These are phyloP conservation scores for Xerus inauris DNA, from an alignment of 2,113 vertebrate genomes.

Conservation along the genomic window DNA sequence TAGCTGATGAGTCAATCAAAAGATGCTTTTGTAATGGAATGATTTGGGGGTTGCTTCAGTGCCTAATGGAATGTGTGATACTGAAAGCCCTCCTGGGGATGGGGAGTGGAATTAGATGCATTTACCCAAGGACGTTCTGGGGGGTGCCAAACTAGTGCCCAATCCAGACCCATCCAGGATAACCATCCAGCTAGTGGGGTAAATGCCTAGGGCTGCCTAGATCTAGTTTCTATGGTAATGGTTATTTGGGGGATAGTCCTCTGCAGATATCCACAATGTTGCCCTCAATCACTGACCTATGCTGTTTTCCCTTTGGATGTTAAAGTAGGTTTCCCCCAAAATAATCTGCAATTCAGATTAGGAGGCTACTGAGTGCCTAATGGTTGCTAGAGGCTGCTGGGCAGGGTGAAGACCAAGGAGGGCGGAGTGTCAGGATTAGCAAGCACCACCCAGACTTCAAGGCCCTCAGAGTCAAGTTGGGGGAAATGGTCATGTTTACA, in stretches of 20 bases:
- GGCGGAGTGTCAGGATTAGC: neutral
- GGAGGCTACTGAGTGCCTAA: rapidly evolving
- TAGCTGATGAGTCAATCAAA: constrained; percentile 58
- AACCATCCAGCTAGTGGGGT: neutral
- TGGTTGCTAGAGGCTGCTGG: neutral
- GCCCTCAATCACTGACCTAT: neutral
- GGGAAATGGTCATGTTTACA: neutral
- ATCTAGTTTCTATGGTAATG: neutral
- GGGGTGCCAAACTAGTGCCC: neutral
- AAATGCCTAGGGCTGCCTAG: neutral
- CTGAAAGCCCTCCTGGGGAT: neutral
- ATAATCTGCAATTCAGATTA: neutral
- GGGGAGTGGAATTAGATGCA: neutral
- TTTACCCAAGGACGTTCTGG: neutral
- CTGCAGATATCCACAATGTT: neutral
- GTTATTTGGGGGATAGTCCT: neutral
- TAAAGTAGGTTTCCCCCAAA: neutral
- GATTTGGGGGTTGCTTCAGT: neutral
- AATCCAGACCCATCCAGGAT: neutral
- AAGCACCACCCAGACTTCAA: neutral
- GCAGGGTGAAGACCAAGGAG: neutral
- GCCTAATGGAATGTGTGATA: neutral
- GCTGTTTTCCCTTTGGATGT: neutral
- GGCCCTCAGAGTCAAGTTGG: neutral
- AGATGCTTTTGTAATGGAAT: constrained; percentile 42